Evolutionary conservation across 2,113 vertebrate genomes (phyloP), one percentile per base, ranked within the genome.

Genomic region (Proterorhinus semilunaris): DNA sequence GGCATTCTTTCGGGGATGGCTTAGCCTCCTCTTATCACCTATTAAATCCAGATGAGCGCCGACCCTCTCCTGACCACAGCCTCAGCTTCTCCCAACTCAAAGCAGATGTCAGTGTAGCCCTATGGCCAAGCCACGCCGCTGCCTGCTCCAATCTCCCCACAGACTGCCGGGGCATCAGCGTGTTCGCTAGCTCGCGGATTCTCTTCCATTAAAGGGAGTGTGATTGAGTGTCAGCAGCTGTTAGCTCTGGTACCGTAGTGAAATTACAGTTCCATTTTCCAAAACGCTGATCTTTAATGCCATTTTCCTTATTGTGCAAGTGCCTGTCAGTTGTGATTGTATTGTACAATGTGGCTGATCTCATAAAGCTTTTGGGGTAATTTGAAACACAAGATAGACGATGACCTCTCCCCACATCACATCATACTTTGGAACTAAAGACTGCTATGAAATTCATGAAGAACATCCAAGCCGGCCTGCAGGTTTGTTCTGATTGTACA

Each of bases 1-100:
- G 79, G 83, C 67, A 8, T 65, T 76, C 80, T 81, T 76, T 58
- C 55, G 68, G 66, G 76, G 74, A 85, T 75, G 76, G 78, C 81
- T 88, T 68, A 64, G 86, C 85, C 89, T 88, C 74, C 81, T 83
- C 86, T 88, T 74, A 84, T 84, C 86, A 73, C 79, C 75, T 86
- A 91, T 91, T 83, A 78, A 81, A 88, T 87, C 86, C 87, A 90
- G 87, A 91, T 89, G 87, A 90, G 81, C 74, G 36, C 79, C 57
- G 47, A 59, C 68, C 66, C 70, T 69, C 69, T 77, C 65, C 61
- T 53, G 71, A 81, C 76, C 70, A 64, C 53, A 5, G 57, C 70
- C 83, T 74, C 72, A 70, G 65, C 53, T 64, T 51, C 52, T 80
- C 65, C 55, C 71, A 79, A 91, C 83, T 85, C 64, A 86, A 89